Evolutionary conservation across 2,888 invertebrate species (phyloP).

Genomic region (Aphodius granarius): DNA sequence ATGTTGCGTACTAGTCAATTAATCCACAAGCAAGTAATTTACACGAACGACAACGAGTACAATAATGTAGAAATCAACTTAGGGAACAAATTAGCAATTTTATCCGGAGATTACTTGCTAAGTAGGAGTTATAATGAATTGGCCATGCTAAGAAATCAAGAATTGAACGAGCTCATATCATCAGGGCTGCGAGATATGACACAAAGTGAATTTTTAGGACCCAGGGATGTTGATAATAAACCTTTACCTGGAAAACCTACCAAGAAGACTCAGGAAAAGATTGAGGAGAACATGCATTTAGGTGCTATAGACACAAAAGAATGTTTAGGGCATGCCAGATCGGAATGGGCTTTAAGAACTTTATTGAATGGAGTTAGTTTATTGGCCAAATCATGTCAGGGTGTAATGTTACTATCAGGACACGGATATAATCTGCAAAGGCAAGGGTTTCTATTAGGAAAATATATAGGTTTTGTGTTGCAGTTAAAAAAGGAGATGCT

Average conservation of each 20-base stretch:
- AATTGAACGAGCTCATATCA: slow-evolving; percentile 85
- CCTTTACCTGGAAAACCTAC: slow-evolving; percentile 64
- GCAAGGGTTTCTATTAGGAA: slow-evolving; percentile 82
- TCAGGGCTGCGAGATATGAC: slow-evolving; percentile 84
- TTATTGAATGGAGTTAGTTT: slow-evolving; percentile 75
- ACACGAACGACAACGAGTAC: slow-evolving; percentile 64
- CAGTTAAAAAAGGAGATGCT: slow-evolving; percentile 70
- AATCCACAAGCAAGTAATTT: slow-evolving; percentile 79
- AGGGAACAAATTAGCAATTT: slow-evolving; percentile 90
- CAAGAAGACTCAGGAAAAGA: slow-evolving; percentile 25
- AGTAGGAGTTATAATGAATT: slow-evolving; percentile 85
- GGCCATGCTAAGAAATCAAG: slow-evolving; percentile 73
- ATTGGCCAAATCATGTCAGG: slow-evolving; percentile 82
- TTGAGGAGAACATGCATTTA: slow-evolving; percentile 35
- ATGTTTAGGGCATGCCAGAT: slow-evolving; percentile 63
- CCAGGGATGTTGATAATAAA: slow-evolving; percentile 80
- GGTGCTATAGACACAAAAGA: slow-evolving; percentile 40
- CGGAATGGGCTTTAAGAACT: slow-evolving; percentile 79
- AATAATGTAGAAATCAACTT: slow-evolving; percentile 76
- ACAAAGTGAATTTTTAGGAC: slow-evolving; percentile 84
- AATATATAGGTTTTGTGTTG: slow-evolving; percentile 85
- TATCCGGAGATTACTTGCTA: slow-evolving; percentile 86
- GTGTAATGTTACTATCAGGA: slow-evolving; percentile 79
- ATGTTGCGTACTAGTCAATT: slow-evolving; percentile 91
- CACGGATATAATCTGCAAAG: slow-evolving; percentile 73